These are phyloP conservation scores for Sphaerophoria taeniata DNA, from an alignment of 2,888 invertebrate species.

Conservation along the genomic window DNA sequence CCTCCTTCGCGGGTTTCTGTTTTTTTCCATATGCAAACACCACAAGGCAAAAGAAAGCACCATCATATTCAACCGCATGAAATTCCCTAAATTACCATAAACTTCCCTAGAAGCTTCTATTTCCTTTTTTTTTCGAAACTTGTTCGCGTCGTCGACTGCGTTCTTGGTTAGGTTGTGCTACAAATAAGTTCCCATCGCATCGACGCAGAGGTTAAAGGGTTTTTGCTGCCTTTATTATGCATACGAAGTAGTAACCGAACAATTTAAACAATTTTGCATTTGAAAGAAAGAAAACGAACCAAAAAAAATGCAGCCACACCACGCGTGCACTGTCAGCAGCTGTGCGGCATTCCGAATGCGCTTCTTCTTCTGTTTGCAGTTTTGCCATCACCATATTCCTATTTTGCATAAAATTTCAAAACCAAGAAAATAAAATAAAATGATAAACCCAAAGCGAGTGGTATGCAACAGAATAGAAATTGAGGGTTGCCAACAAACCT, in stretches of 20 bases:
- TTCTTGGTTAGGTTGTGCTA: too few relatives aligned
- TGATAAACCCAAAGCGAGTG: constrained; percentile 12
- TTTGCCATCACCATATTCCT: constrained; percentile 11
- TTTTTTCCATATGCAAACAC: neutral
- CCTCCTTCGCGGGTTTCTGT: neutral
- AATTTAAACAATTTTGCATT: constrained; percentile 68
- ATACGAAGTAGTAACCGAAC: constrained; percentile 43
- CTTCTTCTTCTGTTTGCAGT: constrained; percentile 55
- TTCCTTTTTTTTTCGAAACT: constrained; percentile 8
- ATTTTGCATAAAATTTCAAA: constrained; percentile 44
- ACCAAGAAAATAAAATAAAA: too few relatives aligned
- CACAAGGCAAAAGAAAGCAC: neutral
- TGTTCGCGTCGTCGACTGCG: neutral
- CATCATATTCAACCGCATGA: constrained; percentile 46
- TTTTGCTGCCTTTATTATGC: constrained; percentile 42
- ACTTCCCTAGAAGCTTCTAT: too few relatives aligned
- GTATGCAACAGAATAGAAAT: constrained; percentile 20
- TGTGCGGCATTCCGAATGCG: constrained; percentile 45
- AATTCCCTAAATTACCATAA: constrained; percentile 47
- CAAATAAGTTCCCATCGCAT: constrained; percentile 8
- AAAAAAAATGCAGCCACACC: constrained; percentile 13
- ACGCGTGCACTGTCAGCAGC: constrained; percentile 60
- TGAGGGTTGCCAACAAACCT: neutral
- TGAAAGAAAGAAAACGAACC: constrained; percentile 1
- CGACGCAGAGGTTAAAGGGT: constrained; percentile 8